Conservation (phyloP, 2,113 vertebrate genomes). For the Prietella phreatophila region DNA sequence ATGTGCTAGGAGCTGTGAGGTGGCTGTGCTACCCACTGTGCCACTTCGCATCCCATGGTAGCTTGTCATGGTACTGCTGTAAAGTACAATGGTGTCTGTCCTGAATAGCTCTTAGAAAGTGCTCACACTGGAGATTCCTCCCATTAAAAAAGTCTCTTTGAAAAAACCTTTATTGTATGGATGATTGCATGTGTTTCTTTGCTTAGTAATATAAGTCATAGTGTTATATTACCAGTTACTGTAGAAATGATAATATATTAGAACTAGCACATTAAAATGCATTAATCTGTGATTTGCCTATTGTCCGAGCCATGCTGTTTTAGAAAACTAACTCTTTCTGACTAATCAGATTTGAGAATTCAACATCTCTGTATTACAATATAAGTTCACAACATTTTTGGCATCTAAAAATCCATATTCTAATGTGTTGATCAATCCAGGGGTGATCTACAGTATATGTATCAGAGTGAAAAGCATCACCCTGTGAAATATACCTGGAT, state of each 20-base stretch:
- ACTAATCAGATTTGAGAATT: background rate
- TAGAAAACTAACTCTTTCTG: background rate
- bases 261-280: background rate
- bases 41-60: background rate
- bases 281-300: background rate
- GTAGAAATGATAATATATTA: background rate
- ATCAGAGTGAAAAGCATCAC: background rate
- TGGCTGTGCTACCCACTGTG: background rate
- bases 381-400: background rate
- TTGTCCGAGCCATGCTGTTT: background rate
- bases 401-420: background rate
- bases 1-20: background rate
- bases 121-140: background rate
- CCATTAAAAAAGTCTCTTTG: background rate
- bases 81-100: background rate
- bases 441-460: background rate
- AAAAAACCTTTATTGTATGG: background rate
- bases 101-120: background rate
- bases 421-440: background rate
- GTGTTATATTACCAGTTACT: background rate
- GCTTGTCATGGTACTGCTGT: background rate
- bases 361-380: background rate
- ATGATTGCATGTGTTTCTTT: background rate
- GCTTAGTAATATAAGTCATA: background rate
- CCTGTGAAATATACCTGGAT: conserved; percentile 12